Conservation (phyloP, 2,888 invertebrate genomes). For the Drosophila paracracens region DNA sequence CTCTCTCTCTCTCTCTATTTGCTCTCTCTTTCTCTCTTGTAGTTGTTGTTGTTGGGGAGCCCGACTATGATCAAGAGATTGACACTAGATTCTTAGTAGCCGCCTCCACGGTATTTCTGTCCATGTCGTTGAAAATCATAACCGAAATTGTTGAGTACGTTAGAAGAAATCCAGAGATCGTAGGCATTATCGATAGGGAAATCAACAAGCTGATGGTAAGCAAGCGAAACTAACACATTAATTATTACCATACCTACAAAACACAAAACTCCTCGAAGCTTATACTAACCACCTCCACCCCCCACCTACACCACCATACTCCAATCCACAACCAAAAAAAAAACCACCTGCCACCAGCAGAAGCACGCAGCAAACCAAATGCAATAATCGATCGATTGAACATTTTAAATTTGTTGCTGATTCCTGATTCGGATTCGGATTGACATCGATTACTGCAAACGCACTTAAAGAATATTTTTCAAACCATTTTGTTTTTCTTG, state of each 20-base stretch:
- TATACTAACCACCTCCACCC: background rate
- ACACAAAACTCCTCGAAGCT: background rate
- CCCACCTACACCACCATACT: background rate
- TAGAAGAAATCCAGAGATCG: conserved; percentile 83
- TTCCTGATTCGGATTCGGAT: background rate
- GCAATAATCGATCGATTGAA: conserved; percentile 1
- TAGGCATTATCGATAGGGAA: conserved; percentile 83
- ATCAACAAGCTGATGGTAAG: conserved; percentile 83
- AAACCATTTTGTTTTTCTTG: background rate
- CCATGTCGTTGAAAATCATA: conserved; percentile 83
- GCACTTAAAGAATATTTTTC: background rate
- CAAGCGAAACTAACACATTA: conserved; percentile 10
- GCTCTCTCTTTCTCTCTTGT: conserved; percentile 59
- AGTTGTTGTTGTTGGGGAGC: conserved; percentile 79
- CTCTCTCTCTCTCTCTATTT: conserved; percentile 50
- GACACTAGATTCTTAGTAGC: conserved; percentile 83
- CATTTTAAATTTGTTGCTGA: background rate
- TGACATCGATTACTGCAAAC: background rate
- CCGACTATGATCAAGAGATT: conserved; percentile 79
- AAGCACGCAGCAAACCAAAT: background rate
- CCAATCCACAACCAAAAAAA: background rate
- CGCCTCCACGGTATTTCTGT: conserved; percentile 84
- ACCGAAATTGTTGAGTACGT: conserved; percentile 83
- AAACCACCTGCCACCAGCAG: background rate
- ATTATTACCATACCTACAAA: background rate